phyloP scores from a whole-genome alignment of 2,888 invertebrate species.

The Corbicula japonica region DNA sequence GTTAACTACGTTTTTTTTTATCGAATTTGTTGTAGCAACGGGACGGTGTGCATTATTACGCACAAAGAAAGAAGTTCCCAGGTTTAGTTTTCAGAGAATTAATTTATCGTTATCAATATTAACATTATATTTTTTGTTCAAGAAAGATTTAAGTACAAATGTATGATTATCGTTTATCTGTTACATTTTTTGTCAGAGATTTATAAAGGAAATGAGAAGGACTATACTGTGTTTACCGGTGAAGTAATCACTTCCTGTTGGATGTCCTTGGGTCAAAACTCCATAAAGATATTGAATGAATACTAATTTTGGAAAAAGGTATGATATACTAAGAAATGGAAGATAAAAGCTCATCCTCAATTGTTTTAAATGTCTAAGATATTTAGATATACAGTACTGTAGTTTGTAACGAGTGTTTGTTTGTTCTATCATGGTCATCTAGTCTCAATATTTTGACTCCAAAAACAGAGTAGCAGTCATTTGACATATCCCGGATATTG shows the following conservation, averaged over 20 bases:
- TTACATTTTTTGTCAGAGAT: neutral
- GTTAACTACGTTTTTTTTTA: neutral
- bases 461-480: no score
- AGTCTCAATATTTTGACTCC: neutral
- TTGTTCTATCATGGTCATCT: no score
- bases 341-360: neutral
- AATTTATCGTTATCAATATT: neutral
- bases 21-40: constrained; percentile 32
- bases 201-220: neutral
- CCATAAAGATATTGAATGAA: neutral
- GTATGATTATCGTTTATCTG: neutral
- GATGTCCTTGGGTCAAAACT: constrained; percentile 41
- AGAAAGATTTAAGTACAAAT: no score
- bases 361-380: neutral
- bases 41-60: constrained; percentile 16
- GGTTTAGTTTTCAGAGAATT: neutral
- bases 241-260: constrained; percentile 34
- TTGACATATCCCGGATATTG: no score
- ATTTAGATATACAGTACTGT: neutral
- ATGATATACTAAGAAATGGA: neutral
- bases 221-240: neutral
- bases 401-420: neutral
- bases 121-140: no score
- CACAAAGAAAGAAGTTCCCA: neutral
- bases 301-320: neutral